Evolutionary conservation across 2,888 invertebrate species (phyloP), one percentile per base, ranked within the genome.

Genomic region (Atethmia centrago): DNA sequence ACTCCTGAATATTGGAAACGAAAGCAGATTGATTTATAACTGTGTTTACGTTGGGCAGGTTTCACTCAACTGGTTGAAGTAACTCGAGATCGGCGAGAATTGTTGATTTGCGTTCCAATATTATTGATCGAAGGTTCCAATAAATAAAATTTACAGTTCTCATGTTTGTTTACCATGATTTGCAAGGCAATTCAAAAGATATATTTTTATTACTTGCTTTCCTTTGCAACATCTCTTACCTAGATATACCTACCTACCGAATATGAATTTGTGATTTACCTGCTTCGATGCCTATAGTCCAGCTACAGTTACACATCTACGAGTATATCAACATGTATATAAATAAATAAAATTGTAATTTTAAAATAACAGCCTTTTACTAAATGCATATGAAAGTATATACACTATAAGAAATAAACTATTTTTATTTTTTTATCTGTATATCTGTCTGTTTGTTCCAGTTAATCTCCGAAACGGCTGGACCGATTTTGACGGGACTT

Each of bases 21-120:
- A 58, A 56, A 73, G 61, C 49, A 53, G 77, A 82, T 68, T 73
- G 83, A 83, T 82, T 77, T 83, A 83, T 76, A 71, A 73, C 64
- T 47, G 12, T 71, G 80, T 80, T 82, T 65, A 80, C 66, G 47
- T 31, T 59, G 55, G 77, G 58, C 62, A 69, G 72, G 64, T 83
- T 83, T 82, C 80, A 71, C 61, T 82, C 66, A 80, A 80, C 69
- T 65, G 68, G 79, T 79, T 74, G 74, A 65, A 55, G 64, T 73
- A 53, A 80, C 65, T 61, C 56, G 55, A 53, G 51, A 67, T 49
- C 28, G 58, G n/a, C 36, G 36, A n/a, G 59, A 74, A 59, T 55
- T 66, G 59, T 59, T 69, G 58, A 78, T 55, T 66, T 62, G 28
- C 7, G 64, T 31, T 51, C 21, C 3, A 59, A 12, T 59, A 25